Conservation (phyloP, 2,888 invertebrate genomes). For the Pristionchus arcanus region DNA sequence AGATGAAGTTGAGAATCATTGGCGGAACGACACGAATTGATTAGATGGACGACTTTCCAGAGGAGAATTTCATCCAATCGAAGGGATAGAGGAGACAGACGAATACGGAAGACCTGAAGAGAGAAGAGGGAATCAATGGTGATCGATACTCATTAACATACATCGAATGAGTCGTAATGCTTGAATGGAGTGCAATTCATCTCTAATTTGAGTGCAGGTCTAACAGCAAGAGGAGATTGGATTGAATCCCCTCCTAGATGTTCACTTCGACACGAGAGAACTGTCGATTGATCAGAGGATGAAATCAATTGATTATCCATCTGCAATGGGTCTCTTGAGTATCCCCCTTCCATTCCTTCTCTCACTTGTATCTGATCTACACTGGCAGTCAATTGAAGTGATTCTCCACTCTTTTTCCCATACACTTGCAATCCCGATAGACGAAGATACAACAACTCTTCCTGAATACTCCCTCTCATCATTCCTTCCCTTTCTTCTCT, state of each 20-base stretch:
- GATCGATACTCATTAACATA: conserved; percentile 74
- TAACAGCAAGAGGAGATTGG: conserved; percentile 66
- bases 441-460: conserved; percentile 80
- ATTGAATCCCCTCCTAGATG: conserved; percentile 50
- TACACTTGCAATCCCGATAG: conserved; percentile 83
- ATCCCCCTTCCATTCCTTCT: neutral
- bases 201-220: conserved; percentile 89
- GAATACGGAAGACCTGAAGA: conserved; percentile 84
- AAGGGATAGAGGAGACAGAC: conserved; percentile 89
- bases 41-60: conserved; percentile 84
- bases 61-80: conserved; percentile 91
- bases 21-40: conserved; percentile 78
- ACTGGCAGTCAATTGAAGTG: conserved; percentile 84
- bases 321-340: conserved; percentile 73
- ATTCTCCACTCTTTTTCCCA: conserved; percentile 88
- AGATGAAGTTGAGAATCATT: conserved; percentile 67
- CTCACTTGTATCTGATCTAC: conserved; percentile 87
- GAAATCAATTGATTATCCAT: conserved; percentile 92
- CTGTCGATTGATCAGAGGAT: conserved; percentile 90
- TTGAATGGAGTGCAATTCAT: conserved; percentile 87
- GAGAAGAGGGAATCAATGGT: neutral
- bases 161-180: conserved; percentile 89
- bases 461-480: conserved; percentile 55
- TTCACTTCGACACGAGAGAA: conserved; percentile 87
- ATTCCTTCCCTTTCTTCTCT: neutral